Base-by-base conservation (phyloP, 2,888 invertebrate species). In the Diarsia mendica region DNA sequence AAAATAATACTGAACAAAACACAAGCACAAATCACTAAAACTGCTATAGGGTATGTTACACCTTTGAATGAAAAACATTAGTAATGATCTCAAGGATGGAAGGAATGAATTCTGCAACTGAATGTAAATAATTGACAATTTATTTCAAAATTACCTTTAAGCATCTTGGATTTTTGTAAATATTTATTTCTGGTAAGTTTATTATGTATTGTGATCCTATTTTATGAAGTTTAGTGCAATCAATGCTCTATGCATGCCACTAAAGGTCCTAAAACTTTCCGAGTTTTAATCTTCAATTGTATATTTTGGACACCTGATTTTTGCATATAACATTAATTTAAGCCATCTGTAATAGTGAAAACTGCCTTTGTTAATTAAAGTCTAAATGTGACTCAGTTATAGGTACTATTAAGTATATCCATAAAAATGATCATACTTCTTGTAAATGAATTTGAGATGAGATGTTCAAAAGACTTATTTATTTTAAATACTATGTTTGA, bases 21-120 rank as follows among this genome's bases (percentile, higher is more conserved):
- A 78, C 44, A 51, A 87, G 88, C 90, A 90, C 86, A 88, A 88
- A 84, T 82, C 80, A 88, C 80, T 71, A 83, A 81, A 85, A 85
- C 69, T 79, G 51, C 72, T 77, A 67, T 55, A 85, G 79, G 65
- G 65, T 72, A 65, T 84, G 78, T 74, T 77, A 73, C 60, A 71
- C 72, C 64, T 77, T 75, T 78, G 65, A 73, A 71, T 82, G 75
- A 83, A 75, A 76, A 69, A 82, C 88, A 89, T 90, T 89, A 89
- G 88, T 87, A 82, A 82, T 92, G 93, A 93, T 93, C 93, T 93
- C 93, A 91, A 88, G 74, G 44, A 75, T 18, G 66, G 89, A 88
- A 85, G 70, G 80, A 66, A 79, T 79, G 75, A 39, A 72, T 85
- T 79, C 84, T 89, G 84, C 86, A 85, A 85, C 86, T 70, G 76